phyloP scores from a whole-genome alignment of 1,140 invertebrate species.

The Polyergus mexicanus region DNA sequence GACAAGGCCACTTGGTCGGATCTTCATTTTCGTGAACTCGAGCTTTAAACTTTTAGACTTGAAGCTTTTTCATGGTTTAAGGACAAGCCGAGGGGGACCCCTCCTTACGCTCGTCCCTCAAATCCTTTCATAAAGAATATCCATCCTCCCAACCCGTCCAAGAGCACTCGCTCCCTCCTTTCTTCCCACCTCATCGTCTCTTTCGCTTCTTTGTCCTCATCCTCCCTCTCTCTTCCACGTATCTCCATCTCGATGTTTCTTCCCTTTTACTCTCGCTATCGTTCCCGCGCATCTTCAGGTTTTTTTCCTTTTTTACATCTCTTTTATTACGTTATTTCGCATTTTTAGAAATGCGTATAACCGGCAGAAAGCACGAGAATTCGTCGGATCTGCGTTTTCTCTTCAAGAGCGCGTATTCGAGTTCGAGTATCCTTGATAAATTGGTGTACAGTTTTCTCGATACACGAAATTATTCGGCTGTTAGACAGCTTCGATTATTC shows the following conservation, averaged over 20 bases:
- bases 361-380: conserved; percentile 4
- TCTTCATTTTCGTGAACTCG: conserved; percentile 82
- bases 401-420: conserved; percentile 15
- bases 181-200: not conserved
- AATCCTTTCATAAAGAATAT: conserved; percentile 83
- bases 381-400: conserved; percentile 3
- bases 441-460: not conserved
- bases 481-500: not conserved
- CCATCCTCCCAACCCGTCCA: conserved; percentile 32
- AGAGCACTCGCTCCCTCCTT: conserved; percentile 21
- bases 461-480: conserved; percentile 7
- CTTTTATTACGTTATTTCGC: conserved; percentile 3
- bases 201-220: conserved; percentile 47
- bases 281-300: not conserved
- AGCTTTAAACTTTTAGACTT: conserved; percentile 81
- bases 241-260: conserved; percentile 48
- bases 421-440: conserved; percentile 36
- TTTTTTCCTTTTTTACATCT: conserved; percentile 17
- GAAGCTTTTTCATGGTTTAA: conserved; percentile 81
- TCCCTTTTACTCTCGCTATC: conserved; percentile 20
- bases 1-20: conserved; percentile 74
- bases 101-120: conserved; percentile 76
- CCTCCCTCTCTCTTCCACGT: conserved; percentile 53
- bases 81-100: conserved; percentile 82
- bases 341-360: conserved; percentile 22